Conservation (phyloP, 2,888 invertebrate genomes). For the Stenodera caucasica region DNA sequence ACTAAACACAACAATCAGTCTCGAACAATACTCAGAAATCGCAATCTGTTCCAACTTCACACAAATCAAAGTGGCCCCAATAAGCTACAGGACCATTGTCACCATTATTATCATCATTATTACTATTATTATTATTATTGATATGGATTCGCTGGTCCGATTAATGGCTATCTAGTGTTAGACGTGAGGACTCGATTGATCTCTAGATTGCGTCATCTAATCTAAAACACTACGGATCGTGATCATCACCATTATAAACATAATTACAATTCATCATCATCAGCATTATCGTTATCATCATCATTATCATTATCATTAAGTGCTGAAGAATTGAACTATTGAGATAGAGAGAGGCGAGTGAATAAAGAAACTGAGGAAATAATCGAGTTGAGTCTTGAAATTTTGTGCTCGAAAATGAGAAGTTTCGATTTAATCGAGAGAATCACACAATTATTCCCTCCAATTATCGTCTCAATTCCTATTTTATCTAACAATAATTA, state of each 20-base stretch:
- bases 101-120: too few relatives aligned
- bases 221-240: background rate
- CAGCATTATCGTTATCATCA: background rate
- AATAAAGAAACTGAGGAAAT: too few relatives aligned
- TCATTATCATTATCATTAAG: background rate
- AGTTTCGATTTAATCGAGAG: too few relatives aligned
- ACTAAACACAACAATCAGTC: constrained; percentile 38
- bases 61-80: constrained; percentile 46
- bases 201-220: background rate
- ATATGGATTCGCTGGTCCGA: constrained; percentile 45
- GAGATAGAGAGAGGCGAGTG: too few relatives aligned
- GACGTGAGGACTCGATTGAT: constrained; percentile 7
- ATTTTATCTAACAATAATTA: background rate
- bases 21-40: constrained; percentile 47
- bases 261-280: background rate
- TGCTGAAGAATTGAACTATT: background rate
- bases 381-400: too few relatives aligned
- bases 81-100: constrained; percentile 44
- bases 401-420: too few relatives aligned
- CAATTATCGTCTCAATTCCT: background rate
- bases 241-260: background rate
- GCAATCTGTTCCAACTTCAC: constrained; percentile 49
- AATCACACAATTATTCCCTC: background rate
- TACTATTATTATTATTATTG: too few relatives aligned
- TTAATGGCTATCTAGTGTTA: constrained; percentile 47